These are phyloP conservation scores for Ormyrus nitidulus DNA, from an alignment of 2,888 invertebrate genomes.

Conservation along the genomic window DNA sequence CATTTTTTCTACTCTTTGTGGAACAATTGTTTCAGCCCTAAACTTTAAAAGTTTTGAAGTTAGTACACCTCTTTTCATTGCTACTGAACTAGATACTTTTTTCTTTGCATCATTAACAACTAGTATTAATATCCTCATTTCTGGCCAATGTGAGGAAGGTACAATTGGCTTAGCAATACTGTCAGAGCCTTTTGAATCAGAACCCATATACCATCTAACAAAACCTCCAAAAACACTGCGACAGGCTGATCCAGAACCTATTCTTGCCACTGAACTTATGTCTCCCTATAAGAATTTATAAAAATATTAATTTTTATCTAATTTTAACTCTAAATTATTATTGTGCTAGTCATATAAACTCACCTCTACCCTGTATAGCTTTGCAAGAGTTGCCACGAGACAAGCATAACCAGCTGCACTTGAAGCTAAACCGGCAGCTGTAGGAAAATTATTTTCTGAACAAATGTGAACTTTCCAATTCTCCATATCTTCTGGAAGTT, in stretches of 20 bases:
- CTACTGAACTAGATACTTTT: slow-evolving; percentile 89
- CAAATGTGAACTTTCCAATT: slow-evolving; percentile 88
- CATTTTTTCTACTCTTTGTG: slow-evolving; percentile 81
- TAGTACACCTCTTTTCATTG: slow-evolving; percentile 88
- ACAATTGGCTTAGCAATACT: slow-evolving; percentile 87
- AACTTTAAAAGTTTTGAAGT: slow-evolving; percentile 90
- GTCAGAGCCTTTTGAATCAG: slow-evolving; percentile 81
- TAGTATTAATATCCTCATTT: slow-evolving; percentile 91
- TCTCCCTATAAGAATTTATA: slow-evolving; percentile 77
- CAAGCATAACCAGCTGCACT: slow-evolving; percentile 99
- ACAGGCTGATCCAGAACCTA: slow-evolving; percentile 97
- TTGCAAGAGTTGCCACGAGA: slow-evolving; percentile 82
- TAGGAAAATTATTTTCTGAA: slow-evolving; percentile 98
- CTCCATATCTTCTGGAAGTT: slow-evolving; percentile 74
- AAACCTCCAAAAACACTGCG: slow-evolving; percentile 96
- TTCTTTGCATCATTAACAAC: slow-evolving; percentile 89
- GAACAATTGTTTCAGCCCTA: slow-evolving; percentile 85
- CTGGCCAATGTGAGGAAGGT: slow-evolving; percentile 89
- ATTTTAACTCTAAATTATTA: neutral
- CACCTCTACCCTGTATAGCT: slow-evolving; percentile 84
- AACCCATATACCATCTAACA: slow-evolving; percentile 92
- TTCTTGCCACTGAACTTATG: slow-evolving; percentile 86
- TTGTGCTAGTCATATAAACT: slow-evolving; percentile 5
- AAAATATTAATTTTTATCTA: neutral
- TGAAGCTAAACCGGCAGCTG: slow-evolving; percentile 97